phyloP scores from a whole-genome alignment of 2,888 invertebrate species.

The Hanleya hanleyi region DNA sequence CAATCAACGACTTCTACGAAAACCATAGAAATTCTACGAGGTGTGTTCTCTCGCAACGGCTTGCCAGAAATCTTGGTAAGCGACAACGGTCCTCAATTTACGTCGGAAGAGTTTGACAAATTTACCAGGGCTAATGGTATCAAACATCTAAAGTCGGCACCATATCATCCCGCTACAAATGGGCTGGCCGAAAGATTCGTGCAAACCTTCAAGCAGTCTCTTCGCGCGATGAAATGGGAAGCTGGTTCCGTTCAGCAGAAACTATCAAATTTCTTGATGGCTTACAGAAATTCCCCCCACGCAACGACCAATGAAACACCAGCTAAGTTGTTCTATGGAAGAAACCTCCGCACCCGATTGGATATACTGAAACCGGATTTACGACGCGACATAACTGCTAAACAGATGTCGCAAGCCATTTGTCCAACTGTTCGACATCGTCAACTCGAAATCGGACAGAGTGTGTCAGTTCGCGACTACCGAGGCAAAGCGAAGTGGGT shows the following conservation, averaged over 20 bases:
- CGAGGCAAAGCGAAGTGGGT: too few relatives aligned
- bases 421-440: too few relatives aligned
- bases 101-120: constrained; percentile 12
- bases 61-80: constrained; percentile 18
- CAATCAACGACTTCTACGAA: constrained; percentile 4
- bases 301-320: constrained; percentile 21
- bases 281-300: constrained; percentile 23
- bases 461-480: too few relatives aligned
- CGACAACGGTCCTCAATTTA: constrained; percentile 31
- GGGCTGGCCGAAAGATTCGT: constrained; percentile 25
- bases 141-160: constrained; percentile 24
- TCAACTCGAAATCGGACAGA: too few relatives aligned
- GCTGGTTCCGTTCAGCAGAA: not conserved
- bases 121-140: constrained; percentile 24
- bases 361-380: not conserved
- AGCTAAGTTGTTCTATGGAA: not conserved
- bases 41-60: constrained; percentile 16
- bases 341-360: not conserved
- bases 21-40: constrained; percentile 3
- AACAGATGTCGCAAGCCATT: too few relatives aligned
- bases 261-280: constrained; percentile 9
- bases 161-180: constrained; percentile 23
- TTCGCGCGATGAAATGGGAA: not conserved
- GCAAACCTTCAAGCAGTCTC: constrained; percentile 10
- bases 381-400: too few relatives aligned